These are phyloP conservation scores for Vanessa atalanta DNA, from an alignment of 1,140 invertebrate species.

Conservation along the genomic window DNA sequence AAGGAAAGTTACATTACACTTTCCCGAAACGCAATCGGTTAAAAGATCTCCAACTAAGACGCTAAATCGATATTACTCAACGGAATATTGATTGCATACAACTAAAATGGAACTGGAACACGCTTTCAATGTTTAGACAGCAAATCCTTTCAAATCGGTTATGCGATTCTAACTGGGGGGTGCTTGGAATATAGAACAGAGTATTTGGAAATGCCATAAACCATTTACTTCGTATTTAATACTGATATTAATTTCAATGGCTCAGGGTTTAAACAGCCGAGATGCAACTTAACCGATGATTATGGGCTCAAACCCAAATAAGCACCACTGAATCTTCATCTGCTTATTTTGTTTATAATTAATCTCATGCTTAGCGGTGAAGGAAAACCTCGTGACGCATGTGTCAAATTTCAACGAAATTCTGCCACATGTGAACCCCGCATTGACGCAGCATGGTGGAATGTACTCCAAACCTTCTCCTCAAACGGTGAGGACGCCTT, in stretches of 20 bases:
- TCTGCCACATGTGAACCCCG: no score
- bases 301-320: no score
- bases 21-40: not conserved
- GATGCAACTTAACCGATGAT: no score
- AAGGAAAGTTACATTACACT: not conserved
- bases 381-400: no score
- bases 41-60: conserved; percentile 6
- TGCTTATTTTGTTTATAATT: no score
- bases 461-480: no score
- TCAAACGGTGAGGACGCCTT: no score
- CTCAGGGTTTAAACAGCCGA: not conserved
- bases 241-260: not conserved
- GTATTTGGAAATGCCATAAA: conserved; percentile 1
- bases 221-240: not conserved
- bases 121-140: conserved; percentile 19
- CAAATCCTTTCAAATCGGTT: conserved; percentile 34
- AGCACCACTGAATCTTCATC: no score
- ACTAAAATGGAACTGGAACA: conserved; percentile 6
- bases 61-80: not conserved
- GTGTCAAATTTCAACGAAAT: no score
- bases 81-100: conserved; percentile 13
- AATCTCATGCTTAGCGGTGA: no score
- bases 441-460: no score
- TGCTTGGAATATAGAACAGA: not conserved
- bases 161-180: conserved; percentile 9